Evolutionary conservation across 2,797 vertebrate genomes (phyloP), one percentile per base, ranked within the genome.

Genomic region (Clarias fuscus): DNA sequence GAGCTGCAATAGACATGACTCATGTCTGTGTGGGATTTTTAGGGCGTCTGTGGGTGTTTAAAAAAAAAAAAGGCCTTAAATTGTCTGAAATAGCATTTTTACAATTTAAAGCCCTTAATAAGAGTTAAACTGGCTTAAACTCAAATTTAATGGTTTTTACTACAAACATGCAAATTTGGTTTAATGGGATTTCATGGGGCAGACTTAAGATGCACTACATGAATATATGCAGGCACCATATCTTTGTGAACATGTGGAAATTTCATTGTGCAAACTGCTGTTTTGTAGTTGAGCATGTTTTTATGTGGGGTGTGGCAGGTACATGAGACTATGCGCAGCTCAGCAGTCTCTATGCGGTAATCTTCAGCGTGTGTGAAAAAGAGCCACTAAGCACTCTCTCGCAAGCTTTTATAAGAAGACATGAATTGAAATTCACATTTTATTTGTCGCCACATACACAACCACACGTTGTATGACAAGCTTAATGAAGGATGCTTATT

Each of bases 311-410:
- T 79, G 79, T 73, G 59, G 78, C 10, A 37, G 56, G 64, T 70
- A 30, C 53, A 37, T 79, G 82, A 70, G 76, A 84, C 65, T 82
- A 48, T 86, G 88, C 78, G 27, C 40, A 79, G 87, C 77, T 88
- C 86, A 86, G 89, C 84, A 65, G 22, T 83, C 77, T 89, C 40
- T 62, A 11, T 68, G 59, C 58, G 24, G 71, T 75, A 84, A 87
- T 84, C 73, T 78, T 37, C 58, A 88, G 72, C 20, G 30, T 84
- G 70, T 56, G 56, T 27, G 56, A 11, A 58, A 61, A 30, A 43
- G 33, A 77, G n/a, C 43, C 33, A 59, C 40, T 64, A 37, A 43
- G 64, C 83, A 84, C 75, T 72, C 2, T 48, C 48, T 48, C 2
- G 48, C 48, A 48, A 48, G 48, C 48, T 48, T 48, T 48, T 48